Base-by-base conservation (phyloP, 2,888 invertebrate species). In the Rhaphigaster nebulosa region DNA sequence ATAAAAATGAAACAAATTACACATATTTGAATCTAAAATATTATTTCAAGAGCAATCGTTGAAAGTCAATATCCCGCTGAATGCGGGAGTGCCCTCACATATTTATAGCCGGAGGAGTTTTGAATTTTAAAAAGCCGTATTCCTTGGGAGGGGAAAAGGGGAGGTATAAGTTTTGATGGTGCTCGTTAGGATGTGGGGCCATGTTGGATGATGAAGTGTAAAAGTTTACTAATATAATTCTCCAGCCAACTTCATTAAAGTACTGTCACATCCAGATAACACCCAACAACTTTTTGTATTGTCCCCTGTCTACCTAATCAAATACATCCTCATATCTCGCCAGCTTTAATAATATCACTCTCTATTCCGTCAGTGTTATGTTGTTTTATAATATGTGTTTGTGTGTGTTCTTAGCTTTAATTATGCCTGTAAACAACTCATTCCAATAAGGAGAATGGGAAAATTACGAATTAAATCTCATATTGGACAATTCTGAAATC, bases 211-310 rank as follows among this genome's bases (percentile, higher is more conserved):
- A 90, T 90, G 90, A 70, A 90, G 90, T 90, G 90, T 90, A 90
- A 87, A 90, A 90, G 84, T 90, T 90, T 90, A 90, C 90, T 90
- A 90, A 90, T 90, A 87, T 90, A 90, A 90, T 90, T 90, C 90
- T 84, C 54, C 45, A 90, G 84, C 34, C 80, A 90, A 90, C 90
- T 90, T 90, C 84, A 90, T 90, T 90, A 90, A 90, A 90, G 90
- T 87, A n/a, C 90, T 87, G 65, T 54, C 80, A 90, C 87, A 90
- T 90, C 60, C 60, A 90, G 84, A 90, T 90, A 90, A 56, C 90
- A 80, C 54, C 15, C 56, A 29, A 41, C 90, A 90, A 90, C 90
- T 90, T 90, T 90, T 90, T 90, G 90, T 90, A 90, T 90, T 87
- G 65, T 76, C 90, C 90, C 54, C 56, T 90, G 84, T 50, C 84